Percentiles rank a stretch among this genome's conserved stretches.
These are phyloP conservation scores for Coracias cyanogaster DNA, from an alignment of 2,797 vertebrate species.

Conservation along the genomic window DNA sequence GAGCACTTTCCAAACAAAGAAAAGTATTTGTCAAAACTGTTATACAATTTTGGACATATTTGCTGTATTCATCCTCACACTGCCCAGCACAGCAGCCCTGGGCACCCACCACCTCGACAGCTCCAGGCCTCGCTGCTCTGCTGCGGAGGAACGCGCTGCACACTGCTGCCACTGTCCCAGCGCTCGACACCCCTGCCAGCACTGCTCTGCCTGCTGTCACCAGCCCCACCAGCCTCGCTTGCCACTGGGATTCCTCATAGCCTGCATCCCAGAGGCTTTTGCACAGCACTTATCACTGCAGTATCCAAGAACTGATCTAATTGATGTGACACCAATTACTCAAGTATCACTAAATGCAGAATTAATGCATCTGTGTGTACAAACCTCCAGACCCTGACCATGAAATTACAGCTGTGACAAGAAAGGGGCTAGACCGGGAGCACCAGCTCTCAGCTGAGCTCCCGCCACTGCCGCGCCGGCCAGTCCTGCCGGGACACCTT, in stretches of 20 bases:
- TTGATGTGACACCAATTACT: constrained; percentile 64
- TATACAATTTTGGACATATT: background rate
- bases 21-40: constrained; percentile 59
- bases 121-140: accelerated
- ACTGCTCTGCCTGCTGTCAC: accelerated
- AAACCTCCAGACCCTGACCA: background rate
- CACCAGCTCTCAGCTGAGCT: background rate
- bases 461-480: accelerated
- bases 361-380: constrained; percentile 46
- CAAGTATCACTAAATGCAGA: constrained; percentile 39
- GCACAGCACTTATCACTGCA: constrained; percentile 1
- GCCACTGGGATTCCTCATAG: background rate
- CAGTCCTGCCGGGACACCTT: background rate
- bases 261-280: background rate
- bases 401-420: background rate
- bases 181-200: accelerated
- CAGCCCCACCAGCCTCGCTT: background rate
- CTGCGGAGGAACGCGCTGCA: accelerated
- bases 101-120: background rate
- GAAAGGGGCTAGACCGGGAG: background rate
- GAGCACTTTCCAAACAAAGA: constrained; percentile 45
- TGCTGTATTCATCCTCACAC: background rate
- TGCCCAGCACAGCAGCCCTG: background rate
- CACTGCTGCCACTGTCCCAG: background rate
- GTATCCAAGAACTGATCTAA: constrained; percentile 22